Evolutionary conservation across 2,113 vertebrate species (phyloP).

Genomic region (Carlito syrichta): DNA sequence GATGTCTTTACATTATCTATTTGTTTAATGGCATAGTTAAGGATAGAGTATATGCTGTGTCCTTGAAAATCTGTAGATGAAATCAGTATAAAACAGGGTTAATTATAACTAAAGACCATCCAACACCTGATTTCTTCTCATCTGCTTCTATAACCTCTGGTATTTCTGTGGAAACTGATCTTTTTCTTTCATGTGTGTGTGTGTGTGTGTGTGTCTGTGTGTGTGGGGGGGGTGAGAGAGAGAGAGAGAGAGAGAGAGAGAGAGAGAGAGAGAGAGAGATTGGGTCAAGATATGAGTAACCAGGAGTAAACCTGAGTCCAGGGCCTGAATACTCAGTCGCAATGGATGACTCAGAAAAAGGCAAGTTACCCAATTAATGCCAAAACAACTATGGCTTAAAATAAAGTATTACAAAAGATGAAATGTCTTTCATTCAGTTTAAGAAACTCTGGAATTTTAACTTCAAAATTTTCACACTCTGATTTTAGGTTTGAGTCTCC

Average conservation of each 20-base stretch:
- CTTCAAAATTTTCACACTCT: not conserved
- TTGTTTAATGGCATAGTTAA: not conserved
- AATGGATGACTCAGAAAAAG: not conserved
- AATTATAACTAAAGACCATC: not conserved
- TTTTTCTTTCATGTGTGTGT: no score
- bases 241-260: no score
- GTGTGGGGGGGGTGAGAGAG: no score
- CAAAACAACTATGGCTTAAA: not conserved
- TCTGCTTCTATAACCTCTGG: not conserved
- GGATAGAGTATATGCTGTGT: not conserved
- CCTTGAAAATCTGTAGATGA: fast-evolving
- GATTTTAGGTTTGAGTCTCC: not conserved
- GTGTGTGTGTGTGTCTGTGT: no score
- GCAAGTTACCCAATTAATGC: not conserved
- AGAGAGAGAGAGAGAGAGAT: no score
- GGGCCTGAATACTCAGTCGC: not conserved
- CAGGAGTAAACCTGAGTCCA: not conserved
- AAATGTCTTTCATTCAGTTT: not conserved
- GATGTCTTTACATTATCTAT: not conserved
- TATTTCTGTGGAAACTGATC: not conserved
- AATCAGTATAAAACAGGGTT: not conserved
- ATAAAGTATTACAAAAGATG: not conserved
- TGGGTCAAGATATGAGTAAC: no score
- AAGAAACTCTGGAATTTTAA: not conserved
- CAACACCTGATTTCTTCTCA: not conserved